Base-by-base conservation (phyloP, 2,113 vertebrate species). In the Mormyrus lacerda region DNA sequence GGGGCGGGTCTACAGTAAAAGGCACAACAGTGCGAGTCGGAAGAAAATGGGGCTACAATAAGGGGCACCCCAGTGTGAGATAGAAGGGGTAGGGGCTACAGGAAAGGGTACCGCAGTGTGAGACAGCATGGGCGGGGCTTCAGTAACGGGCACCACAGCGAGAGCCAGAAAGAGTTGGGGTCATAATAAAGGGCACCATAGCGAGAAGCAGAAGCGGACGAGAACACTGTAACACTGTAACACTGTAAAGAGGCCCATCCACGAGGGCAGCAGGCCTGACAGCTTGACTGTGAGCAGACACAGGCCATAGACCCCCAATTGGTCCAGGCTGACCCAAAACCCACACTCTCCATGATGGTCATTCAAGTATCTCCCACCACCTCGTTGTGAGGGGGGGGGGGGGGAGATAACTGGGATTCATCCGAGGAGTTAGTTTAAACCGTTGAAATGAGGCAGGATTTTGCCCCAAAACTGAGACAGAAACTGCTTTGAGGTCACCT, bases 401-500 rank as follows among this genome's bases (percentile, higher is more conserved):
- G 58, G 61, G 11, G n/a, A 1, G n/a, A 9, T 2, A 4, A 73
- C 65, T 73, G 65, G 65, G 10, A 35, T 35, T 73, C 27, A 35
- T 61, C 55, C 3, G 1, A 11, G 61, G 61, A 27, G 61, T 69
- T 42, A 19, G 35, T 42, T 39, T 39, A 17, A 39, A 17, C 35
- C 31, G 39, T 31, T 4, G 24, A 31, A 76, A 76, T 35, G 69
- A 76, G 31, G 69, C 11, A 39, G 31, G 15, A 76, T 76, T 76
- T 76, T 11, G 5, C 31, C 31, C 35, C 10, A 31, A 79, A 19
- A 90, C 89, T 44, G 69, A 88, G 90, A 90, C 89, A 91, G 91
- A 92, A 90, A 91, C 73, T 35, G 90, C 83, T 90, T 73, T 92
- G 89, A 90, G 91, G 91, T 94, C 93, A 93, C 93, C 91, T 88